Conservation (phyloP, 23 tunicate species). For the Ciona savignyi region DNA sequence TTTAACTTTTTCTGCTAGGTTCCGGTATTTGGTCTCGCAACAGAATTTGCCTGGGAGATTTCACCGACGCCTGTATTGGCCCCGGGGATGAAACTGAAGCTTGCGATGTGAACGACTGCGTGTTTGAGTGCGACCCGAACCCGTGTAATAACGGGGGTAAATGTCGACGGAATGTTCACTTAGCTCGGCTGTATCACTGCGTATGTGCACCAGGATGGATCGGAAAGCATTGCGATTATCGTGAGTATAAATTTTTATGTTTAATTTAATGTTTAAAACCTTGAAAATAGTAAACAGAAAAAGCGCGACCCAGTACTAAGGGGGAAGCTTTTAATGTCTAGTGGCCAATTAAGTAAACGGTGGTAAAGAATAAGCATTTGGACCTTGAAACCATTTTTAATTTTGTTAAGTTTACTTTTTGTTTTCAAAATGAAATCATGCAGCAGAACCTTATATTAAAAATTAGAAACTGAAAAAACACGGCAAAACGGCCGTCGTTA, state of each 20-base stretch:
- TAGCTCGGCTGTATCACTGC: constrained; percentile 56
- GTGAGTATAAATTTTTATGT: constrained; percentile 27
- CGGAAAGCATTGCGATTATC: constrained; percentile 66
- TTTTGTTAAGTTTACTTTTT: too few species aligned
- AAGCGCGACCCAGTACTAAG: too few species aligned
- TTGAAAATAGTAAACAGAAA: too few species aligned
- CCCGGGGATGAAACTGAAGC: constrained; percentile 11
- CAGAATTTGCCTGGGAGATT: constrained; percentile 52
- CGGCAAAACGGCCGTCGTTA: too few species aligned
- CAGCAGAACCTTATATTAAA: too few species aligned
- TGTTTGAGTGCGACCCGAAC: constrained; percentile 34
- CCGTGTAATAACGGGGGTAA: constrained; percentile 63
- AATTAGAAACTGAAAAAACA: too few species aligned
- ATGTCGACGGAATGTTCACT: constrained; percentile 29
- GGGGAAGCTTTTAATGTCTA: too few species aligned
- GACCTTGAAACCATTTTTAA: too few species aligned
- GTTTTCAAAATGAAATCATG: too few species aligned
- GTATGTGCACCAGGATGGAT: constrained; percentile 63
- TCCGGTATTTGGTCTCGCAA: constrained; percentile 48
- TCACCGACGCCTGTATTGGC: constrained; percentile 64
- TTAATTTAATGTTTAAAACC: too few species aligned
- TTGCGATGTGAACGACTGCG: constrained; percentile 60
- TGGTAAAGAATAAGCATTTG: too few species aligned
- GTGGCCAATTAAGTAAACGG: too few species aligned
- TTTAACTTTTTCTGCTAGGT: constrained; percentile 6